These are phyloP conservation scores for human DNA, from an alignment of 2,113 vertebrate genomes.

Conservation along the genomic window GRCh38 chr4:169753501-169754000, in stretches of 20 bases:
- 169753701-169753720: constrained; percentile 96
- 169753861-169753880: background rate
- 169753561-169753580: too few species aligned
- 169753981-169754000: background rate
- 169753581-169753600: too few species aligned
- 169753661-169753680: constrained; percentile 84
- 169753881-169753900: background rate
- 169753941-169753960: background rate
- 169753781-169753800: constrained; percentile 70
- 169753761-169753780: constrained; percentile 85
- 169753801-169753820: constrained; percentile 86
- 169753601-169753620: background rate
- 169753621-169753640: background rate
- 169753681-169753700: constrained; percentile 89
- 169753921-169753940: background rate
- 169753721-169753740: constrained; percentile 95
- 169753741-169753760: constrained; percentile 87
- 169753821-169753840: constrained; percentile 80
- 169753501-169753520: too few species aligned
- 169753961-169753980: background rate
- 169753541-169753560: too few species aligned
- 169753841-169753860: background rate
- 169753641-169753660: background rate
- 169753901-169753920: background rate
- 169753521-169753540: too few species aligned